These are phyloP conservation scores for Drosophila mettleri DNA, from an alignment of 2,888 invertebrate species.

Conservation along the genomic window DNA sequence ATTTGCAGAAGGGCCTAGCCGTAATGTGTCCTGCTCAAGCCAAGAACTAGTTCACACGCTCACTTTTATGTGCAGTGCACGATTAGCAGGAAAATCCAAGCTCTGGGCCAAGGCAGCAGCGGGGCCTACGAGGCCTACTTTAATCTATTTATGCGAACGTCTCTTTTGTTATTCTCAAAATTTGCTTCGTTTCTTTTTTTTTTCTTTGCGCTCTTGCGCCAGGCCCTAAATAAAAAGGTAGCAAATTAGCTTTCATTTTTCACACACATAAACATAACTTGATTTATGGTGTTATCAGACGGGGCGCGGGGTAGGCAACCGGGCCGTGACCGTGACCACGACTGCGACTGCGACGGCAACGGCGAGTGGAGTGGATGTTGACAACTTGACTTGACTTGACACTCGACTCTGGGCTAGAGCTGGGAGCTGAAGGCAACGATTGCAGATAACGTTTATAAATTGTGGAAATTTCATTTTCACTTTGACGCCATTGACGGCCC, in stretches of 20 bases:
- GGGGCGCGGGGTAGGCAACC: constrained; percentile 4
- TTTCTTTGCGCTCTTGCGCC: constrained; percentile 21
- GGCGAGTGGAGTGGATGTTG: constrained; percentile 45
- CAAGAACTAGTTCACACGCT: not conserved
- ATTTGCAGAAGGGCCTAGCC: not conserved
- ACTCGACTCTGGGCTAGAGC: constrained; percentile 5
- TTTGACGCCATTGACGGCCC: constrained; percentile 47
- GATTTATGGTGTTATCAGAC: constrained; percentile 65
- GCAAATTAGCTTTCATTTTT: constrained; percentile 80
- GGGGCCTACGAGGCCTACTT: constrained; percentile 31
- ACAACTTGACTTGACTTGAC: constrained; percentile 60
- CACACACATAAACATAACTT: constrained; percentile 76
- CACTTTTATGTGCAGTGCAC: constrained; percentile 35
- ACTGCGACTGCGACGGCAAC: not conserved
- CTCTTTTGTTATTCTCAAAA: constrained; percentile 46
- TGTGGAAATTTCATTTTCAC: constrained; percentile 76
- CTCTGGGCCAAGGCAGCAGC: not conserved
- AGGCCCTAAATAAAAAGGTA: constrained; percentile 69
- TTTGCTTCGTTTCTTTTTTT: constrained; percentile 7
- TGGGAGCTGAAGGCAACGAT: constrained; percentile 43
- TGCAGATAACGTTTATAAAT: constrained; percentile 76
- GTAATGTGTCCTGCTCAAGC: not conserved
- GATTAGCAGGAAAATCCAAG: constrained; percentile 28
- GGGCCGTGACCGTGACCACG: constrained; percentile 36
- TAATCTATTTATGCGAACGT: constrained; percentile 54